Evolutionary conservation across 2,797 vertebrate species (phyloP), one percentile per base, ranked within the genome.

Genomic region (Pyrocephalus nanus): DNA sequence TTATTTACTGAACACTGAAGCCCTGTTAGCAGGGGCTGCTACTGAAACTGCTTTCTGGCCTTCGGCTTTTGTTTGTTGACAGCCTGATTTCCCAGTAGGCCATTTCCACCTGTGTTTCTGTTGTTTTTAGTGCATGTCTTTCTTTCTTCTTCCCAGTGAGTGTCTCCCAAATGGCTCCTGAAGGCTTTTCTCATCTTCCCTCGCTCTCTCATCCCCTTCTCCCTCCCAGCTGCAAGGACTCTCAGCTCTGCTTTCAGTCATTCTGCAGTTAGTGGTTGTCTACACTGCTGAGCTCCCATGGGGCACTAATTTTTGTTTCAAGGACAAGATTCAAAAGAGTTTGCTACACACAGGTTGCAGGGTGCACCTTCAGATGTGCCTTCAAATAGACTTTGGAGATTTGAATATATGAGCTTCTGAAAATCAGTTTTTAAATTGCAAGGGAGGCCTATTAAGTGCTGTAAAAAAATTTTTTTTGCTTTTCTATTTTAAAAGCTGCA

Each of bases 111-210:
- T 98, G 97, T 98, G 97, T 98, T 98, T 98, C 97, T 98, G 97
- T 97, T 97, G 97, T 98, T 98, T 97, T 97, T 96, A 97, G 97
- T 96, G 96, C 96, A 85, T 97, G 97, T 96, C 97, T 97, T 90
- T 95, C 98, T 98, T 98, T 98, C 97, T 98, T 98, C 97, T 97
- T 97, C 91, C 97, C 98, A 96, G 67, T 97, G 93, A 90, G 96
- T 86, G 86, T 97, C 97, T 98, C 97, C 97, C 98, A 97, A 96
- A 97, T 97, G 97, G 97, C 97, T 98, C 97, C 97, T 96, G 97
- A 97, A 97, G 98, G 97, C 97, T 97, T 97, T 97, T 98, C 98
- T 99, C 98, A 98, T 99, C 98, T 98, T 98, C 93, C 92, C 98
- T 98, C 98, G 70, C 95, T 98, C 97, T 97, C 97, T 98, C 97